Evolutionary conservation across 2,113 vertebrate species (phyloP).

Genomic region (Notarius quadriscutis): DNA sequence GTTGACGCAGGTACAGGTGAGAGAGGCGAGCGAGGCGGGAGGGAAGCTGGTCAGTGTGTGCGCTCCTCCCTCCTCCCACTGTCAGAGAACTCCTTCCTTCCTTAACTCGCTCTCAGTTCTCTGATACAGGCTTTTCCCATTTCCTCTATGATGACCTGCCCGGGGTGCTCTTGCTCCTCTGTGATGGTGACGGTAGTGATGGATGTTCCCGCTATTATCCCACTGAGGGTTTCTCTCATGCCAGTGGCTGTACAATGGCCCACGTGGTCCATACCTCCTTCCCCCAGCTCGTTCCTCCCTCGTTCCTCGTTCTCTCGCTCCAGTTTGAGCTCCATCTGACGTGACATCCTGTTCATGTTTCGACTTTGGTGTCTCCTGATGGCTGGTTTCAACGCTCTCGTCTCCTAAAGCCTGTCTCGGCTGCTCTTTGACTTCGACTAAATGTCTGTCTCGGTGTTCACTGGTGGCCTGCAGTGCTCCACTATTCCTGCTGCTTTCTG

Average conservation of each 20-base stretch:
- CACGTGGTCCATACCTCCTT: conserved; percentile 56
- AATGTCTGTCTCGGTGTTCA: conserved; percentile 18
- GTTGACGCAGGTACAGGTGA: conserved; percentile 53
- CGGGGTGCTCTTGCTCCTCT: conserved; percentile 57
- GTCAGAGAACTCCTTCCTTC: conserved; percentile 71
- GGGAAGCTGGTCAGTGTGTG: conserved; percentile 20
- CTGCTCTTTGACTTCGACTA: background rate
- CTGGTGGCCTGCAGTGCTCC: conserved; percentile 13
- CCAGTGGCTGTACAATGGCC: conserved; percentile 40
- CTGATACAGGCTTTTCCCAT: conserved; percentile 59
- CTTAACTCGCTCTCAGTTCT: conserved; percentile 59
- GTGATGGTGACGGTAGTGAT: conserved; percentile 54
- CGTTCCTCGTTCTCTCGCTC: background rate
- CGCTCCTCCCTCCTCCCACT: conserved; percentile 61
- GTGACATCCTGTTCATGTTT: conserved; percentile 2
- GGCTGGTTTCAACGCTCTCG: background rate
- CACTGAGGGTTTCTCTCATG: conserved; percentile 52
- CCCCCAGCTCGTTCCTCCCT: conserved; percentile 47
- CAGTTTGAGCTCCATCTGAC: conserved; percentile 34
- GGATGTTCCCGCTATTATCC: conserved; percentile 17
- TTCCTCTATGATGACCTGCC: conserved; percentile 49
- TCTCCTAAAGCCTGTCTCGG: conserved; percentile 1
- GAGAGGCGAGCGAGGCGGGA: conserved; percentile 35
- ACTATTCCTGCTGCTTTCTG: conserved; percentile 10
- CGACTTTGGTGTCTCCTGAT: background rate